Evolutionary conservation across 2,888 invertebrate genomes (phyloP).

Genomic region (Colostygia pectinataria): DNA sequence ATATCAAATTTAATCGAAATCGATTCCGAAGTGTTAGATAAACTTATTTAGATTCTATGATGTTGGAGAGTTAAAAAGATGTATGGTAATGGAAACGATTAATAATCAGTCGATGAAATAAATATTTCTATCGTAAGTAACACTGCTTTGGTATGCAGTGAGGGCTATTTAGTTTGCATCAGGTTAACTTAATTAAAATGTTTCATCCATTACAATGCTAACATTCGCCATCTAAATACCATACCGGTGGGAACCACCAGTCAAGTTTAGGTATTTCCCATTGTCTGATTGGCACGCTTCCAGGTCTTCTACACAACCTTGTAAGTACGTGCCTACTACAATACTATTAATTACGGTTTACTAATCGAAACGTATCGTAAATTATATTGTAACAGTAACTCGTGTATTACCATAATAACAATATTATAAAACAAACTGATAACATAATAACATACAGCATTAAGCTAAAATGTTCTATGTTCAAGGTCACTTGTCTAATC

Average conservation of each 20-base stretch:
- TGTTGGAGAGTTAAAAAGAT: no score
- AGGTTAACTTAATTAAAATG: conserved; percentile 18
- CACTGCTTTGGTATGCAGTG: conserved; percentile 4
- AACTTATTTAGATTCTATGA: no score
- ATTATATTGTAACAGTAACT: conserved; percentile 6
- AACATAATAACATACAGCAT: no score
- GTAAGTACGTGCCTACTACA: conserved; percentile 1
- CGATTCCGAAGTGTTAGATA: no score
- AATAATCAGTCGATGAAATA: not conserved
- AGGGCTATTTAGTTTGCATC: conserved; percentile 16
- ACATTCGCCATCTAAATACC: conserved; percentile 16
- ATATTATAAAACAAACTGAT: no score
- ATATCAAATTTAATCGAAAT: no score
- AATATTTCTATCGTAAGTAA: not conserved
- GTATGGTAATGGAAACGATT: no score
- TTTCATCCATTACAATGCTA: conserved; percentile 23
- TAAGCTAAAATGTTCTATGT: no score
- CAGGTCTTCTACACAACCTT: conserved; percentile 20
- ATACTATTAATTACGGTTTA: conserved; percentile 10
- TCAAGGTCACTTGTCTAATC: not conserved
- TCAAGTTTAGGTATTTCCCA: conserved; percentile 25
- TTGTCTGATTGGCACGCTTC: conserved; percentile 31
- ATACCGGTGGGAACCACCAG: conserved; percentile 20
- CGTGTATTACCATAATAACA: not conserved
- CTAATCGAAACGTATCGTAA: conserved; percentile 24